phyloP scores from a whole-genome alignment of 1,140 invertebrate genomes.

The Chlorops oryzae region DNA sequence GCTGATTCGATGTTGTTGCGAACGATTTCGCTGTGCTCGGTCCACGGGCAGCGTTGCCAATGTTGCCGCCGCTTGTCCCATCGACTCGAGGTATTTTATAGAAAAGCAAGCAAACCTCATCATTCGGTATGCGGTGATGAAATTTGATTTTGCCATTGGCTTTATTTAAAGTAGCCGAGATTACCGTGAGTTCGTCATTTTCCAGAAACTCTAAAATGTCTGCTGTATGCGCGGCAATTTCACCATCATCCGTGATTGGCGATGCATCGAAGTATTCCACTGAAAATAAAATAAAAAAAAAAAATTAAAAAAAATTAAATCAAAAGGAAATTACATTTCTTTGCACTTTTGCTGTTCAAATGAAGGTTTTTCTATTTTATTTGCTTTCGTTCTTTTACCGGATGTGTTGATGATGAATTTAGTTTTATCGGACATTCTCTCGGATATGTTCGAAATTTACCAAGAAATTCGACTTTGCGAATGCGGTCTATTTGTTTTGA shows the following conservation, averaged over 20 bases:
- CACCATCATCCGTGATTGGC: constrained; percentile 22
- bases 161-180: constrained; percentile 42
- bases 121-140: constrained; percentile 45
- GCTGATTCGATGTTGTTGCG: constrained; percentile 9
- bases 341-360: no score
- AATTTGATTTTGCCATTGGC: constrained; percentile 44
- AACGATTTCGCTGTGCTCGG: neutral
- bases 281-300: constrained; percentile 15
- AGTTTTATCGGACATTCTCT: constrained; percentile 7
- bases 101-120: constrained; percentile 45
- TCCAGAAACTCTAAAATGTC: constrained; percentile 44
- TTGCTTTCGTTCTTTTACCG: no score
- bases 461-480: no score
- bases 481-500: no score
- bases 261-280: constrained; percentile 41
- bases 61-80: constrained; percentile 1
- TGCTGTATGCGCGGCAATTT: constrained; percentile 40
- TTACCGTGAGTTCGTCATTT: constrained; percentile 45
- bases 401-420: constrained; percentile 14
- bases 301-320: no score
- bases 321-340: no score
- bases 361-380: no score
- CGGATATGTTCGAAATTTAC: no score
- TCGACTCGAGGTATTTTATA: constrained; percentile 47
- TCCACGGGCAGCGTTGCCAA: neutral